Evolutionary conservation across 2,113 vertebrate species (phyloP).

Genomic region (Apus apus): DNA sequence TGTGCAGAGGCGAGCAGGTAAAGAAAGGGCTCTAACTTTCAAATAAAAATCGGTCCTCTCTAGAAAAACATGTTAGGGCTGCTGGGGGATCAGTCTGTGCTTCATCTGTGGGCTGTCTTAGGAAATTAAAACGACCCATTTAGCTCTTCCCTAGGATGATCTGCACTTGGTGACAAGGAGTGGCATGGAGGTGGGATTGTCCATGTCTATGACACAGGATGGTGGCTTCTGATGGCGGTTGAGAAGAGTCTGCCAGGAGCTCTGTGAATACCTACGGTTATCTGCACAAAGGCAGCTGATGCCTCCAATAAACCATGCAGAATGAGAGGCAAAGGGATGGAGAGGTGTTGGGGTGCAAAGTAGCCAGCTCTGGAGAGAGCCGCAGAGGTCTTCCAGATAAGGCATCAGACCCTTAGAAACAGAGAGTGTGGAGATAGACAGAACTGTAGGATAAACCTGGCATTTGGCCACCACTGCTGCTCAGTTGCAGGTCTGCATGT

Average conservation of each 20-base stretch:
- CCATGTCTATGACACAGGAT: neutral
- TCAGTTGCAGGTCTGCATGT: neutral
- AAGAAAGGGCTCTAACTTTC: neutral
- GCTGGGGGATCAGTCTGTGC: neutral
- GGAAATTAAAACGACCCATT: neutral
- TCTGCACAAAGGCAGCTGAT: neutral
- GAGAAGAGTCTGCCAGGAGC: neutral
- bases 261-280: neutral
- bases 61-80: neutral
- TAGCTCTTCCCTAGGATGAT: neutral
- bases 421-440: neutral
- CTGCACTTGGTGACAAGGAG: neutral
- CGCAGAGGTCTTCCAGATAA: neutral
- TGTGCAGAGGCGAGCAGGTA: fast-evolving
- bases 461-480: fast-evolving
- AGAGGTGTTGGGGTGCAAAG: neutral
- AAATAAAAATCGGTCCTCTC: neutral
- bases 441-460: neutral
- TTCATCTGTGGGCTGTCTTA: neutral
- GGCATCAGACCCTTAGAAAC: neutral
- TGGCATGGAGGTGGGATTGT: neutral
- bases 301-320: neutral
- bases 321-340: neutral
- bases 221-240: neutral
- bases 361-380: neutral